Percentiles rank a stretch among this genome's conserved stretches.
Conservation (phyloP, 2,113 vertebrate species). For the Cryptoleucopteryx plumbea region DNA sequence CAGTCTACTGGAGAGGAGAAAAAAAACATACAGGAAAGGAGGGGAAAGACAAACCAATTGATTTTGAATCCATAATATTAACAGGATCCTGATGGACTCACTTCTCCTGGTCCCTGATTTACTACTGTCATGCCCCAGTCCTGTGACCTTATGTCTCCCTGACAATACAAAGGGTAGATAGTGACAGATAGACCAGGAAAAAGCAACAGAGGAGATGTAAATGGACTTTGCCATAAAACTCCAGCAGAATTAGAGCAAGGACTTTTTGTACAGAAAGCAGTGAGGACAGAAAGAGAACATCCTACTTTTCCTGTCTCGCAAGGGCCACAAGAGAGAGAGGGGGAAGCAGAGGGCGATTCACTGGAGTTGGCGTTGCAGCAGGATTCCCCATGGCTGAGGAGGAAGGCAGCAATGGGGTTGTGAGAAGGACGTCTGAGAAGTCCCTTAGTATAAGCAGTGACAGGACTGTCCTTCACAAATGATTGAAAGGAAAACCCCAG, state of each 20-base stretch:
- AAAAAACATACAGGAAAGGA: not conserved
- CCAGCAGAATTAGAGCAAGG: not conserved
- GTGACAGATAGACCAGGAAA: not conserved
- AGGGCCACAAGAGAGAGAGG: not conserved
- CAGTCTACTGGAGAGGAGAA: not conserved
- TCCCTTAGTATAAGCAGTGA: not conserved
- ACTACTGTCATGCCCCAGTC: not conserved
- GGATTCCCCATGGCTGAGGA: not conserved
- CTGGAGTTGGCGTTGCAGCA: not conserved
- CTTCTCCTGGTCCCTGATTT: not conserved
- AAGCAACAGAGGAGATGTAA: not conserved
- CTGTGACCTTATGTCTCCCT: not conserved
- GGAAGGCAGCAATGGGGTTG: not conserved
- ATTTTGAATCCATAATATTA: not conserved
- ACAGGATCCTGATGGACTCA: not conserved
- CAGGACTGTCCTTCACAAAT: not conserved
- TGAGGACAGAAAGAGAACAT: not conserved
- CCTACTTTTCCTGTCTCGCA: not conserved
- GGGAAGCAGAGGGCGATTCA: not conserved
- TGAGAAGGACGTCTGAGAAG: not conserved
- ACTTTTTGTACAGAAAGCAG: not conserved
- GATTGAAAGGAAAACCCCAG: not conserved
- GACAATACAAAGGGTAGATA: fast-evolving
- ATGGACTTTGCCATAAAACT: not conserved
- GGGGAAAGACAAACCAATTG: not conserved